Conservation (phyloP, 2,888 invertebrate species). For the Drosophila ustulata region DNA sequence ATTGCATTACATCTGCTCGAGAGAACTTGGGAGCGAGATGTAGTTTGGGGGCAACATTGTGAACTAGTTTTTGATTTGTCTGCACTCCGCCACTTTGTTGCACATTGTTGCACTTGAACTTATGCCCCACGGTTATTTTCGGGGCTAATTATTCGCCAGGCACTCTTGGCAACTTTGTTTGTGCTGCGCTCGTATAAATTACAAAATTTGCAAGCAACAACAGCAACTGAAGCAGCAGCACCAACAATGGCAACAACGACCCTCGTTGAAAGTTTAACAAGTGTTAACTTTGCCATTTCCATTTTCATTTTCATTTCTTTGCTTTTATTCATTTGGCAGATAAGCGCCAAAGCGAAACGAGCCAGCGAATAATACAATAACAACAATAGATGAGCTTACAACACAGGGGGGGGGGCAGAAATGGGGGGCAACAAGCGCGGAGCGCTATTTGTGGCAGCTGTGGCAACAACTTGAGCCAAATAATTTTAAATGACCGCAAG, state of each 20-base stretch:
- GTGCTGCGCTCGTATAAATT: conserved; percentile 57
- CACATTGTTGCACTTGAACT: conserved; percentile 79
- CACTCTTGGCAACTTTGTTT: conserved; percentile 80
- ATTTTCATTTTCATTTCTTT: conserved; percentile 69
- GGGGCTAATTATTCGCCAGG: conserved; percentile 79
- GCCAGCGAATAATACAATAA: conserved; percentile 42
- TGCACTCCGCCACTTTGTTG: conserved; percentile 65
- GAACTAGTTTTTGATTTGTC: conserved; percentile 71
- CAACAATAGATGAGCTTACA: conserved; percentile 14
- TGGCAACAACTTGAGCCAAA: conserved; percentile 66
- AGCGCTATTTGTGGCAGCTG: conserved; percentile 66
- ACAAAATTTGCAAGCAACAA: conserved; percentile 56
- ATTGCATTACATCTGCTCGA: conserved; percentile 60
- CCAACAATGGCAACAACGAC: conserved; percentile 42
- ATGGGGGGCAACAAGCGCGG: conserved; percentile 1
- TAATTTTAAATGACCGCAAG: conserved; percentile 80
- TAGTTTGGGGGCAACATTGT: conserved; percentile 53
- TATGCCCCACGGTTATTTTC: conserved; percentile 77
- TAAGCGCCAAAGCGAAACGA: conserved; percentile 68
- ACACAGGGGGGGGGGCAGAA: neutral
- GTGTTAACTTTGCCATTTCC: conserved; percentile 79
- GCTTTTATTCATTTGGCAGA: conserved; percentile 68
- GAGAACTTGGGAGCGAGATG: conserved; percentile 7
- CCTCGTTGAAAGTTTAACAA: conserved; percentile 76
- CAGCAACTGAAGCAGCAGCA: conserved; percentile 22